A percentile compares a stretch with the other conserved stretches of the same genome.
phyloP scores from a whole-genome alignment of 2,113 vertebrate genomes.

The Nicator chloris region DNA sequence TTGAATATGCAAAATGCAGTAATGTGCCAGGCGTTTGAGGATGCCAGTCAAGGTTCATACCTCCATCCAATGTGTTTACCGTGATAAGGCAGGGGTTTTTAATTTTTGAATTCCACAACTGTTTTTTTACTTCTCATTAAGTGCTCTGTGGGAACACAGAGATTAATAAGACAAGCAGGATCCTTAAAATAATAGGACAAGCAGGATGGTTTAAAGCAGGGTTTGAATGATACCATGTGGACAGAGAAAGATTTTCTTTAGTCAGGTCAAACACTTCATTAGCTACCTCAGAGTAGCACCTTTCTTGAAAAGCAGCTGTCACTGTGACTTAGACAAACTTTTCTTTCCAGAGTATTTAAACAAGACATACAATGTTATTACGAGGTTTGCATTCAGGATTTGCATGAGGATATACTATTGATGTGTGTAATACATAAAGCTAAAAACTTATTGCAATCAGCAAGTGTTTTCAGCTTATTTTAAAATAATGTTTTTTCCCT shows the following conservation, averaged over 20 bases:
- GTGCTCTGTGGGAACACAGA: neutral
- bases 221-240: neutral
- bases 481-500: neutral
- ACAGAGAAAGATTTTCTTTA: neutral
- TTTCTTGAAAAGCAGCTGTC: neutral
- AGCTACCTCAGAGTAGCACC: neutral
- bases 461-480: neutral
- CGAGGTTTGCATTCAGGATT: neutral
- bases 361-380: neutral
- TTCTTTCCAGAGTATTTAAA: neutral
- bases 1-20: neutral
- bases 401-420: neutral
- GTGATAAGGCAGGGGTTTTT: neutral
- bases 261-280: neutral
- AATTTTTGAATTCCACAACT: neutral
- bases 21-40: neutral
- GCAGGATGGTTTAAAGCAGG: neutral
- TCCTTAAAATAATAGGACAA: neutral
- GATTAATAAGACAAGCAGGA: neutral
- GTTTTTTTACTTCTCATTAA: neutral
- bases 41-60: neutral
- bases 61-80: neutral
- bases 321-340: neutral
- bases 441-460: neutral
- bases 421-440: neutral